Base-by-base conservation (phyloP, 1,140 invertebrate species). In the Adoxophyes honmai region DNA sequence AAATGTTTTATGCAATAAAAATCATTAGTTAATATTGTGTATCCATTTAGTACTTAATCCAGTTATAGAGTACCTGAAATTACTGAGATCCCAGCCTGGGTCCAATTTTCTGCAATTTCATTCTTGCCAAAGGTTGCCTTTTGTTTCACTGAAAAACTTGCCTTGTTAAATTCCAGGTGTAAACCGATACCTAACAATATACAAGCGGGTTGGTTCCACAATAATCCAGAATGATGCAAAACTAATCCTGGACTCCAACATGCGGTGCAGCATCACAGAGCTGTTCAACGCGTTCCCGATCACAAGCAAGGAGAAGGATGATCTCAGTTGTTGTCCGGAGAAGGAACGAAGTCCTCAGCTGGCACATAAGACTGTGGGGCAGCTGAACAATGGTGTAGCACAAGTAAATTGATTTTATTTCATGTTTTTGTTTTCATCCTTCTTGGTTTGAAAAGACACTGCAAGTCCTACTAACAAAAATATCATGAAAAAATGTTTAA, bases 141-240 rank as follows among this genome's bases (percentile, higher is more conserved):
- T 48, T 37, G 16, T 10, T 10, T 38, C 35, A 11, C 5, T 38
- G 4, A 55, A 55, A 16, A n/a, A 10, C 37, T 0, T 38, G 37
- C 34, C n/a, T n/a, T n/a, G n/a, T n/a, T n/a, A n/a, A n/a, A 54
- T 77, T 75, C 4, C 68, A 95, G 93, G 93, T 37, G 90, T 91
- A 0, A 93, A 92, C 67, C 89, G 94, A 0, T 94, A 90, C 66
- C 62, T 96, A 52, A 95, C 94, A 16, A 93, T 96, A 10, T 94
- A 93, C 60, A 96, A 96, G 81, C 90, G 94, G 60, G 90, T 93
- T 66, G 92, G 92, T 1, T 94, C 93, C 1, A 93, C 91, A 0
- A 93, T 94, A 53, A 92, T 94, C 4, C 92, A 94, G 72, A 91
- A 90, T 68, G 92, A 94, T 86, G 93, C 94, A n/a, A 84, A 91